phyloP scores from a whole-genome alignment of 2,113 vertebrate species.

The Calyptommatus sinebrachiatus region DNA sequence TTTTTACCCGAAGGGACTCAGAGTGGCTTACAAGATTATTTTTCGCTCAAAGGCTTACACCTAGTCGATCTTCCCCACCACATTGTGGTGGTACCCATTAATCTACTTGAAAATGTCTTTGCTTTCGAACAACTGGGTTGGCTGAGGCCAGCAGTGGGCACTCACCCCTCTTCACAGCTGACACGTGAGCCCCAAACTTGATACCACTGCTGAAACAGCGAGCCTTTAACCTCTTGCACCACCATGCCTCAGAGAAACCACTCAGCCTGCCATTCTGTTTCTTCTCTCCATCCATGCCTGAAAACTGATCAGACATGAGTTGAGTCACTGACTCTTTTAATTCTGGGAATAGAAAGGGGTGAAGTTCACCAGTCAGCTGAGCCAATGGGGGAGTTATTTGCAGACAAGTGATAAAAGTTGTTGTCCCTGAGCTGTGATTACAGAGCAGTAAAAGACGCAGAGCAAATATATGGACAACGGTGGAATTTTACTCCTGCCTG shows the following conservation, averaged over 20 bases:
- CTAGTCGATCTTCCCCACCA: too few relatives aligned
- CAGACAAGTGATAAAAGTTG: neutral
- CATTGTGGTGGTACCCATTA: too few relatives aligned
- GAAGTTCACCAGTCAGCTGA: neutral
- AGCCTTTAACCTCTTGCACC: too few relatives aligned
- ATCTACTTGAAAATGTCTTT: too few relatives aligned
- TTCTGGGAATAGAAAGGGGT: neutral
- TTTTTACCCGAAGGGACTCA: too few relatives aligned
- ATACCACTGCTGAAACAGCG: too few relatives aligned
- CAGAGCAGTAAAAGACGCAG: neutral
- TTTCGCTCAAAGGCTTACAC: too few relatives aligned
- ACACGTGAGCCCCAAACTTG: too few relatives aligned
- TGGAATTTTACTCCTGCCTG: neutral
- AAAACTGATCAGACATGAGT: neutral
- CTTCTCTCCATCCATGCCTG: accelerated
- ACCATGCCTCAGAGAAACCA: accelerated
- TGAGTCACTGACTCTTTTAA: neutral
- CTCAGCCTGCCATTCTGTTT: neutral
- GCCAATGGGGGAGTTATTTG: neutral
- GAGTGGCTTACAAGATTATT: too few relatives aligned
- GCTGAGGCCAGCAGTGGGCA: too few relatives aligned
- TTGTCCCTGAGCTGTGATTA: neutral
- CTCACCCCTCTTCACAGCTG: too few relatives aligned
- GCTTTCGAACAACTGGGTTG: too few relatives aligned
- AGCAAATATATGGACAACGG: neutral